A percentile compares a stretch with the other conserved stretches of the same genome.
phyloP scores from a whole-genome alignment of 2,797 vertebrate genomes.

The Helostoma temminkii region DNA sequence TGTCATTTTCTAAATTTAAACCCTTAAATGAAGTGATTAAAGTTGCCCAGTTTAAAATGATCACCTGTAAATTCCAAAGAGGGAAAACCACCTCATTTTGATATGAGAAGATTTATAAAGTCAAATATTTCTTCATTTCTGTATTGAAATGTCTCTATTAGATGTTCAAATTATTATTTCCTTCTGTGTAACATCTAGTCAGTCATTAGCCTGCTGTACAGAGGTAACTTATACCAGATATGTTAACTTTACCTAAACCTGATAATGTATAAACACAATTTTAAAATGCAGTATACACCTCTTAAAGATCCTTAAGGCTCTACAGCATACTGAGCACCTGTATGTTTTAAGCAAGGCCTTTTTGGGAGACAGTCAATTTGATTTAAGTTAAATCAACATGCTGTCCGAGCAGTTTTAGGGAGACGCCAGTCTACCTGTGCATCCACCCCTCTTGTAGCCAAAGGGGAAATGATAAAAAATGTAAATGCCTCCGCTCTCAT shows the following conservation, averaged over 20 bases:
- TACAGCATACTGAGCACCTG: background rate
- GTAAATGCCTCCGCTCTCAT: constrained; percentile 55
- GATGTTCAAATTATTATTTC: background rate
- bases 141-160: background rate
- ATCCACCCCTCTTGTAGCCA: constrained; percentile 53
- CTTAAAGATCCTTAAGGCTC: background rate
- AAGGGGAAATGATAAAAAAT: constrained; percentile 77
- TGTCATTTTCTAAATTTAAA: no score
- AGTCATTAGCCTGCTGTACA: background rate
- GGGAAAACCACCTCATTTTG: no score
- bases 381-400: constrained; percentile 34
- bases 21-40: no score
- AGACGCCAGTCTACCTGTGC: constrained; percentile 57
- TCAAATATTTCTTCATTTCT: background rate
- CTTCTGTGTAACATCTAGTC: background rate
- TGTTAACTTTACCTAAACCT: background rate
- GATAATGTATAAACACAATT: background rate
- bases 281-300: background rate
- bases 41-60: no score
- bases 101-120: no score
- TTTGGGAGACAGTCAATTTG: constrained; percentile 23
- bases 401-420: constrained; percentile 63
- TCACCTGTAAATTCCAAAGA: no score
- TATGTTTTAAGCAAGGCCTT: background rate
- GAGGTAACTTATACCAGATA: background rate